Base-by-base conservation (phyloP, 1,140 invertebrate genomes). In the Octopus sinensis region DNA sequence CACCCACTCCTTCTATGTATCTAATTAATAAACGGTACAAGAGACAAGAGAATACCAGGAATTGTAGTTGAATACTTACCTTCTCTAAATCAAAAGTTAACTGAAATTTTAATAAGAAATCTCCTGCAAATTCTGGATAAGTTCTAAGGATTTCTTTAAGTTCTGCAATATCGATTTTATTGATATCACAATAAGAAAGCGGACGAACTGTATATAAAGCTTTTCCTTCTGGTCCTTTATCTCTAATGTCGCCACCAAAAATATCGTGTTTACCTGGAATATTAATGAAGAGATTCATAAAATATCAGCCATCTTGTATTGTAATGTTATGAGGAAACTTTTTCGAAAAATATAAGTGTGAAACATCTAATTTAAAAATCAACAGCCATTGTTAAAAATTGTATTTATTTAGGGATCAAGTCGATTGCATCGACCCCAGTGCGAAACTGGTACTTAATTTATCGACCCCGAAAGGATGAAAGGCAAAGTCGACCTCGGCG, bases 121-220 rank as follows among this genome's bases (percentile, higher is more conserved):
- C 84, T 79, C 89, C 87, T 0, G 90, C 86, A 85, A 91, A 91
- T 83, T 91, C 91, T 13, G 90, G 88, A 81, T 91, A 91, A n/a
- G 90, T 89, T 62, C 88, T 85, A 4, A 91, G 82, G 1, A 91
- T 88, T 78, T 90, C 89, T 75, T 86, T 84, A 0, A 91, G 83
- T 79, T 91, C 90, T 12, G 84, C 84, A n/a, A 90, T 79, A 53
- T 90, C 88, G 73, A 91, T 91, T 84, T 90, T 91, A 82, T 91
- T 90, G 62, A 91, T 87, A 83, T 91, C 90, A 84, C 90, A 91
- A 85, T 91, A 91, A 23, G 88, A 88, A 52, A 91, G 83, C 6
- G 90, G 89, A 12, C 89, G 73, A 0, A 90, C 90, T 80, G 85
- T 88, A 82, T 91, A 91, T 52, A 88, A 85, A 12, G 90, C 90